A percentile compares a stretch with the other conserved stretches of the same genome.
Evolutionary conservation across 2,888 invertebrate species (phyloP).

Genomic region (Ophraella communa): DNA sequence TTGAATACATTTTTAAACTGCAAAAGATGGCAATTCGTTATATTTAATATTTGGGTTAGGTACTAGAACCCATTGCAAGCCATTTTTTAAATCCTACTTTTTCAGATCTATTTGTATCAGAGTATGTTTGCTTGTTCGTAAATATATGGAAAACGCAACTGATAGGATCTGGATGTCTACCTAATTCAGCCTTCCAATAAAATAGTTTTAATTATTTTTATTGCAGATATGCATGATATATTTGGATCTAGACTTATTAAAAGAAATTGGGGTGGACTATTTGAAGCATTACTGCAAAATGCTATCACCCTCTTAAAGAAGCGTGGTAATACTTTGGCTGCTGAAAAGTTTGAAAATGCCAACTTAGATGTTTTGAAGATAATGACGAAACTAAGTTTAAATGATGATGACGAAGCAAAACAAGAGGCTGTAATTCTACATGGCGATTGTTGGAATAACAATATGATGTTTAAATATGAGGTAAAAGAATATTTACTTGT

Average conservation of each 20-base stretch:
- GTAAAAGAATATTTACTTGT: conserved; percentile 38
- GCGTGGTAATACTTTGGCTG: conserved; percentile 17
- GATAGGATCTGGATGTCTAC: too few relatives aligned
- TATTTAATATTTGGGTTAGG: too few relatives aligned
- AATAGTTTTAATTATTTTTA: background rate
- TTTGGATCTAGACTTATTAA: conserved; percentile 39
- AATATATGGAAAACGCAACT: too few relatives aligned
- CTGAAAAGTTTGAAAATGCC: conserved; percentile 37
- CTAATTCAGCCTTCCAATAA: too few relatives aligned
- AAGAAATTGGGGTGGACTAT: too few relatives aligned
- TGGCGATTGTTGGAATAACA: conserved; percentile 52
- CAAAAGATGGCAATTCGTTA: too few relatives aligned
- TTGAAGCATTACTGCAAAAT: too few relatives aligned
- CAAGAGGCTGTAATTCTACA: conserved; percentile 32
- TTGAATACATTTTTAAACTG: too few relatives aligned
- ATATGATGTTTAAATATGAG: conserved; percentile 49
- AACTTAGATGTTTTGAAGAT: conserved; percentile 32
- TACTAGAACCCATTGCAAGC: too few relatives aligned
- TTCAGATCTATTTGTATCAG: too few relatives aligned
- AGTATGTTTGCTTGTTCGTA: too few relatives aligned
- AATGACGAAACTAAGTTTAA: conserved; percentile 5
- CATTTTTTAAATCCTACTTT: too few relatives aligned
- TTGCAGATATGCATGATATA: conserved; percentile 12
- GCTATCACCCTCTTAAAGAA: conserved; percentile 33
- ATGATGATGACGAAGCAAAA: conserved; percentile 8